A percentile compares a stretch with the other conserved stretches of the same genome.
Evolutionary conservation across 30 jellyfish, hydroid and myxozoan species (phyloP).

Genomic region (Cassiopea andromeda): DNA sequence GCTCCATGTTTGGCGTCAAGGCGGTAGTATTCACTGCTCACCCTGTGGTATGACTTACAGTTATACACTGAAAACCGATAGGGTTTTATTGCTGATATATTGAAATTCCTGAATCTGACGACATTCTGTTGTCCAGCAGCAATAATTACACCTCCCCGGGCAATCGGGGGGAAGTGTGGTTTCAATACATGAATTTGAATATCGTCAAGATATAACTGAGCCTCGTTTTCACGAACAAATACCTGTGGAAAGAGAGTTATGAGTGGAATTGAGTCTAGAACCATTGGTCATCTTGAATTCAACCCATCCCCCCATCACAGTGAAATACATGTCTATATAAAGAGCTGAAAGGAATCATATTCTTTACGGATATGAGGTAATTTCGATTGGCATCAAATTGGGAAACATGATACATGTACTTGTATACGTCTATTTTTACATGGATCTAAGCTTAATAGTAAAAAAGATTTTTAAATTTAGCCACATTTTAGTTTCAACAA

Average conservation of each 20-base stretch:
- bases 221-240: constrained; percentile 74
- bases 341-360: too few relatives aligned
- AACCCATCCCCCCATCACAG: too few relatives aligned
- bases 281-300: too few relatives aligned
- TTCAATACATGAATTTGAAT: constrained; percentile 49
- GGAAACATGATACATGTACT: too few relatives aligned
- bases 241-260: constrained; percentile 31
- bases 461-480: too few relatives aligned
- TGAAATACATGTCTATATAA: too few relatives aligned
- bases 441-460: too few relatives aligned
- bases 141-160: constrained; percentile 84
- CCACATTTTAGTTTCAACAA: too few relatives aligned
- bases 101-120: constrained; percentile 62
- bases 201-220: constrained; percentile 63
- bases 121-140: constrained; percentile 82
- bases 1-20: constrained; percentile 68
- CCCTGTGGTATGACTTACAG: constrained; percentile 69
- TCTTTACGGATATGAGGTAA: too few relatives aligned
- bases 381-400: too few relatives aligned
- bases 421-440: too few relatives aligned
- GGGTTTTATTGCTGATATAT: constrained; percentile 64
- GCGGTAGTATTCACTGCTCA: constrained; percentile 69
- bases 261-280: background rate
- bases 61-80: constrained; percentile 58
- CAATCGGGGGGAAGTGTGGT: constrained; percentile 80